Conservation (phyloP, 2,797 vertebrate species). For the Heliangelus exortis region DNA sequence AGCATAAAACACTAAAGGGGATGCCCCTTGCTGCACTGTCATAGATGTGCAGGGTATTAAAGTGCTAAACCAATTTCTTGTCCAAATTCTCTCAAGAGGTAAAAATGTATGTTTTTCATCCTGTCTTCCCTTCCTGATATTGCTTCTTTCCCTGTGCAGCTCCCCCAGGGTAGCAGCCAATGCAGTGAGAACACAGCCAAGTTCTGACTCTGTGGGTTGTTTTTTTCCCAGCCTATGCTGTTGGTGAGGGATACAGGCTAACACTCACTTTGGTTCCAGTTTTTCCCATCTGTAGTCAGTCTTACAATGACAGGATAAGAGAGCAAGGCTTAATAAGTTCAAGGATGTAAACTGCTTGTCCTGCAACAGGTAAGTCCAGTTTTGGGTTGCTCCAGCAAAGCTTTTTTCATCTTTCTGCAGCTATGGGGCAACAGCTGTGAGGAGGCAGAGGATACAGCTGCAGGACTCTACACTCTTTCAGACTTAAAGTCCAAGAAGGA, state of each 20-base stretch:
- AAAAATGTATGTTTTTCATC: neutral
- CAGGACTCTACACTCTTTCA: neutral
- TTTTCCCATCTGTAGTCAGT: neutral
- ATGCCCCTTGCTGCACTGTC: neutral
- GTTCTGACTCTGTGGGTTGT: neutral
- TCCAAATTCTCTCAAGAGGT: neutral
- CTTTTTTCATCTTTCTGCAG: neutral
- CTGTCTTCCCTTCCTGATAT: neutral
- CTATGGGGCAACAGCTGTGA: fast-evolving
- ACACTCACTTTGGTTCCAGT: neutral
- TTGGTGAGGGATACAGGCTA: neutral
- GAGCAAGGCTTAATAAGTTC: neutral
- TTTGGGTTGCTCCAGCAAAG: neutral
- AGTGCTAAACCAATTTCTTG: neutral
- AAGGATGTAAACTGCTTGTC: neutral
- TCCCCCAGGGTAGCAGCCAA: neutral
- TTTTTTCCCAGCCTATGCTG: neutral
- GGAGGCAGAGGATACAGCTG: neutral
- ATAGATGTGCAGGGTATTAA: neutral
- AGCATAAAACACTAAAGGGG: neutral
- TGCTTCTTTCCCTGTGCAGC: neutral
- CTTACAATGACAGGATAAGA: neutral
- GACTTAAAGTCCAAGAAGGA: neutral
- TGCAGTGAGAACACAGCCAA: neutral
- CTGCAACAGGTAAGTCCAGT: neutral